Percentiles rank a stretch among this genome's conserved stretches.
phyloP scores from a whole-genome alignment of 1,140 invertebrate species.

The Lutraria rhynchaena region DNA sequence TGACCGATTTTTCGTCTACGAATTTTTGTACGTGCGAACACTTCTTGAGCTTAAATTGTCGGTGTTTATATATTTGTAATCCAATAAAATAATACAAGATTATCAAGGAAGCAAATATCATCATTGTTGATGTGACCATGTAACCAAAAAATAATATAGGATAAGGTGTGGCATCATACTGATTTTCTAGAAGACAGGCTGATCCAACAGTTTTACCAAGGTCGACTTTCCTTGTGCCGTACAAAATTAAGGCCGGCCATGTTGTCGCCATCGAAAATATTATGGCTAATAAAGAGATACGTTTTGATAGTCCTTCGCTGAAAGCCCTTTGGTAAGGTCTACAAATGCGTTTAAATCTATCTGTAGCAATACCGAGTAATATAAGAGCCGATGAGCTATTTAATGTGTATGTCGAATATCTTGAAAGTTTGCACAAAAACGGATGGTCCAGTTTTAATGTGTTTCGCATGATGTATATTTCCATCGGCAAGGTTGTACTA shows the following conservation, averaged over 20 bases:
- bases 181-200: slow-evolving; percentile 33
- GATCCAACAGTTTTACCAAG: slow-evolving; percentile 10
- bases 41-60: slow-evolving; percentile 4
- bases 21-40: neutral
- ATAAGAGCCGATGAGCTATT: slow-evolving; percentile 38
- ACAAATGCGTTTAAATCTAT: slow-evolving; percentile 50
- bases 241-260: slow-evolving; percentile 40
- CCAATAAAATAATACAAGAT: slow-evolving; percentile 54
- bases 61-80: slow-evolving; percentile 36
- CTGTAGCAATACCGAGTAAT: slow-evolving; percentile 36
- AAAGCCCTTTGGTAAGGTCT: slow-evolving; percentile 31
- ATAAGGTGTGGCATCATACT: slow-evolving; percentile 20
- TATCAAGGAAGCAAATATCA: slow-evolving; percentile 37
- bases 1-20: neutral
- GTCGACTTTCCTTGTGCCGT: slow-evolving; percentile 26
- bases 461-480: slow-evolving; percentile 48
- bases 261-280: slow-evolving; percentile 6
- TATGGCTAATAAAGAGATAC: slow-evolving; percentile 36
- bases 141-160: slow-evolving; percentile 39
- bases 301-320: slow-evolving; percentile 11
- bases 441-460: slow-evolving; percentile 20
- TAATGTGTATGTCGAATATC: slow-evolving; percentile 45
- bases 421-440: slow-evolving; percentile 30
- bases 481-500: slow-evolving; percentile 50
- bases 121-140: slow-evolving; percentile 14